Evolutionary conservation across 2,797 vertebrate species (phyloP), one percentile per base, ranked within the genome.

Genomic region (Poecile montanus): DNA sequence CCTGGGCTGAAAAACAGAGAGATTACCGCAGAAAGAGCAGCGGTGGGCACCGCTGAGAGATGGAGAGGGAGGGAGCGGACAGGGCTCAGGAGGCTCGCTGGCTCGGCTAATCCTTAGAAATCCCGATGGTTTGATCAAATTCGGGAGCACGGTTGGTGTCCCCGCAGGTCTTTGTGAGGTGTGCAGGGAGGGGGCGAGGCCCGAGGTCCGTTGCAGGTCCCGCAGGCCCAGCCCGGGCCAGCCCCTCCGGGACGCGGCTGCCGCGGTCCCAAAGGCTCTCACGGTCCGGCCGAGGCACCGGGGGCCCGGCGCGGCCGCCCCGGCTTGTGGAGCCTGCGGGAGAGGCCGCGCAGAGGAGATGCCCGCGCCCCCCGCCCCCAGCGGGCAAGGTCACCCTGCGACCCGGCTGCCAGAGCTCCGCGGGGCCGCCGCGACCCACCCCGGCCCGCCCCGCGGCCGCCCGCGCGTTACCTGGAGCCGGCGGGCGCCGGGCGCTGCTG

Each of bases 91-190:
- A 56, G 47, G 5, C n/a, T 6, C 2, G 32, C 34, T 6, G 57
- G 7, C 27, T 20, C 23, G 23, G 16, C 21, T 7, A 44, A 8
- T 6, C 32, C 47, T 27, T 45, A 13, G 29, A 53, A 77, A 67
- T 27, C 10, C 22, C 4, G 16, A 1, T 3, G 9, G 0, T 25
- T 20, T 3, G 14, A 44, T 6, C 60, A 13, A 32, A 60, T 4
- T 30, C 10, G 47, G 21, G 42, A 27, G 67, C 44, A 7, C 34
- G 15, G 8, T 1, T 2, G 44, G 29, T 9, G 27, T 48, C 36
- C 40, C 30, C 44, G 51, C 47, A 23, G 3, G 23, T 57, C 75
- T 25, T 8, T 1, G 56, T 1, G 47, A 48, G n/a, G 19, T 44
- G 6, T 2, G 20, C 4, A 6, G 17, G 10, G 13, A 27, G n/a